Evolutionary conservation across 2,113 vertebrate genomes (phyloP).

Genomic region (Calidris pugnax): DNA sequence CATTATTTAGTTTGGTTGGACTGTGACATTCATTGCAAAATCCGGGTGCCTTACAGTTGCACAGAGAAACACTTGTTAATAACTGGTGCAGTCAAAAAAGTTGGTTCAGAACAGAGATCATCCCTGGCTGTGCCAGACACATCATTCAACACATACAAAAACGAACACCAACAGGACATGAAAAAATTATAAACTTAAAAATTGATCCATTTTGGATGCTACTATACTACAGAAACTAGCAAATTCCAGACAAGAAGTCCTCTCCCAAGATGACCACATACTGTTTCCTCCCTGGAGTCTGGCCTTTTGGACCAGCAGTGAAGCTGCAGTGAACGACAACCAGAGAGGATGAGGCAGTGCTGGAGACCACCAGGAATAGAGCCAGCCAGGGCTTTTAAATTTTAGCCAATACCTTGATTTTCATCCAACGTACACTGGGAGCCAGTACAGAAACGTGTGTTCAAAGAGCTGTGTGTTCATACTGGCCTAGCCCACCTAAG

Average conservation of each 20-base stretch:
- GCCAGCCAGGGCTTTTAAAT: neutral
- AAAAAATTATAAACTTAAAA: neutral
- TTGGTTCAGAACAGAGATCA: neutral
- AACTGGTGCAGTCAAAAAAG: neutral
- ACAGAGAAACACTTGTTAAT: neutral
- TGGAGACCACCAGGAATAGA: neutral
- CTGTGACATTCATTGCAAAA: neutral
- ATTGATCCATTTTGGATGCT: neutral
- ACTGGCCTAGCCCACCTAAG: neutral
- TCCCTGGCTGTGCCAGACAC: neutral
- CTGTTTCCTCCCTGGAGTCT: neutral
- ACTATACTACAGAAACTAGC: neutral
- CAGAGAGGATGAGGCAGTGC: neutral
- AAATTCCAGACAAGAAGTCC: neutral
- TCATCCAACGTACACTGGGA: neutral
- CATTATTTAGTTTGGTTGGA: neutral
- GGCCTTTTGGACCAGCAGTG: neutral
- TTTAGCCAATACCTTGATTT: conserved; percentile 20
- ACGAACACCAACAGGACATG: neutral
- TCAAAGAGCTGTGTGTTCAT: conserved; percentile 21
- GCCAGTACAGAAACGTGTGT: neutral
- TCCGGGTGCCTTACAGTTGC: neutral
- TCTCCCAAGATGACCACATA: neutral
- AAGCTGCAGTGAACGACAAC: neutral
- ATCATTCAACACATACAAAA: neutral